Conservation (phyloP, 1,140 invertebrate species). For the Asbolus verrucosus region DNA sequence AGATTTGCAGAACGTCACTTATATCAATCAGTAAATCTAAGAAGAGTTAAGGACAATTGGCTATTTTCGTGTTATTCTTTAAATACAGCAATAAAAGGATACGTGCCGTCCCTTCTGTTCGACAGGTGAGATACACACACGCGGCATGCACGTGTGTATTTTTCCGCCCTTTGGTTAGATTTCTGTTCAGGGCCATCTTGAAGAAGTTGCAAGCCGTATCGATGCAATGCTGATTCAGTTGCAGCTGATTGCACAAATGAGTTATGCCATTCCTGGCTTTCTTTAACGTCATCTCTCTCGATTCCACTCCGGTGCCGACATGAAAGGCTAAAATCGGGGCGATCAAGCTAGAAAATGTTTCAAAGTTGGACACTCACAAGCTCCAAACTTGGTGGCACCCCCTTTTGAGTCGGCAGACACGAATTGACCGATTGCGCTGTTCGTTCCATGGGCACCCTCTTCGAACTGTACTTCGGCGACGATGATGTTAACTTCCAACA, state of each 20-base stretch:
- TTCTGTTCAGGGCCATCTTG: conserved; percentile 91
- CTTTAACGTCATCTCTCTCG: conserved; percentile 87
- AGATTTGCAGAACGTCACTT: conserved; percentile 95
- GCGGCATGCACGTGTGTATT: conserved; percentile 95
- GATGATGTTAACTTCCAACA: conserved; percentile 95
- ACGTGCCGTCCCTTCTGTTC: conserved; percentile 94
- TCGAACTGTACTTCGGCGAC: conserved; percentile 97
- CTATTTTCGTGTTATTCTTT: conserved; percentile 3
- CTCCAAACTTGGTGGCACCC: conserved; percentile 80
- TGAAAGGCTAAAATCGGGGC: conserved; percentile 74
- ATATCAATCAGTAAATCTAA: conserved; percentile 97
- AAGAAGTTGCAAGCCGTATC: conserved; percentile 97
- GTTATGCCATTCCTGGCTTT: conserved; percentile 89
- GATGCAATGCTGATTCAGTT: conserved; percentile 90
- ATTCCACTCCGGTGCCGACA: conserved; percentile 86
- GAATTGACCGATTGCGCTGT: conserved; percentile 91
- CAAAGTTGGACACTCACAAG: conserved; percentile 67
- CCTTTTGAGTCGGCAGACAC: conserved; percentile 90
- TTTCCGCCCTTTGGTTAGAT: conserved; percentile 92
- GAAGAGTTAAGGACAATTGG: conserved; percentile 54
- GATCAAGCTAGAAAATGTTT: neutral
- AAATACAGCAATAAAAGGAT: conserved; percentile 72
- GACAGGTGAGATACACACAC: conserved; percentile 97
- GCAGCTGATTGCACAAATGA: conserved; percentile 81
- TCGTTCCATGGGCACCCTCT: conserved; percentile 89